Percentiles rank a stretch among this genome's conserved stretches.
Evolutionary conservation across 2,113 vertebrate species (phyloP).

Genomic region (Tautogolabrus adspersus): DNA sequence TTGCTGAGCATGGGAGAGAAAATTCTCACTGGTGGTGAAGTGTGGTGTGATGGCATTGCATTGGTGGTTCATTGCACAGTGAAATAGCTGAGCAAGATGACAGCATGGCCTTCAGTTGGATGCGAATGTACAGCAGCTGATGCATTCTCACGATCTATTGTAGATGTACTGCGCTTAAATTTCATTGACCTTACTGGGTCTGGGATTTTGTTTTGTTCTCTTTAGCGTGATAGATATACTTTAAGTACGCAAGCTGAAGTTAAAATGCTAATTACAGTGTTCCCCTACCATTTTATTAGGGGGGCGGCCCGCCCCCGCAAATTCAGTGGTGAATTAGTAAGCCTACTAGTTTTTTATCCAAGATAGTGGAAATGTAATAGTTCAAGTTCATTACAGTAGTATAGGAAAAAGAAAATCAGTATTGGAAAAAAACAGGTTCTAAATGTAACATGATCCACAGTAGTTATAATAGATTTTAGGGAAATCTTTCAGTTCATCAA

Average conservation of each 20-base stretch:
- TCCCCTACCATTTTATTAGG: no score
- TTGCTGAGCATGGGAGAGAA: slow-evolving; percentile 50
- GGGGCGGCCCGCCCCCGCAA: no score
- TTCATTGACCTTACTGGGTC: slow-evolving; percentile 1
- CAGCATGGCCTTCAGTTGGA: slow-evolving; percentile 50
- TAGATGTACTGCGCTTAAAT: slow-evolving; percentile 10
- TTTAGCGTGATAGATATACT: background rate
- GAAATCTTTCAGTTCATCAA: background rate
- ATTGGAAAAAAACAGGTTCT: no score
- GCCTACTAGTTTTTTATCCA: no score
- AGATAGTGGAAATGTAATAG: no score
- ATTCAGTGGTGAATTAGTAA: no score
- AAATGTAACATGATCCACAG: background rate
- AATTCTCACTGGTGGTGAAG: slow-evolving; percentile 59
- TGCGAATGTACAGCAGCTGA: slow-evolving; percentile 50
- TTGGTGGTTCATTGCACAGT: slow-evolving; percentile 72
- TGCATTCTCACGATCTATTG: slow-evolving; percentile 37
- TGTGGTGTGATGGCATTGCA: slow-evolving; percentile 62
- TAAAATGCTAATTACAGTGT: no score
- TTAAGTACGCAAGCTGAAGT: no score
- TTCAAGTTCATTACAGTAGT: no score
- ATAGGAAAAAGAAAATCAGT: no score
- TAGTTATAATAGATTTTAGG: background rate
- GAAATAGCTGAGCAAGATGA: slow-evolving; percentile 68
- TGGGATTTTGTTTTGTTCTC: slow-evolving; percentile 8